A percentile compares a stretch with the other conserved stretches of the same genome.
phyloP scores from a whole-genome alignment of 2,888 invertebrate genomes.

The Thyatira batis region DNA sequence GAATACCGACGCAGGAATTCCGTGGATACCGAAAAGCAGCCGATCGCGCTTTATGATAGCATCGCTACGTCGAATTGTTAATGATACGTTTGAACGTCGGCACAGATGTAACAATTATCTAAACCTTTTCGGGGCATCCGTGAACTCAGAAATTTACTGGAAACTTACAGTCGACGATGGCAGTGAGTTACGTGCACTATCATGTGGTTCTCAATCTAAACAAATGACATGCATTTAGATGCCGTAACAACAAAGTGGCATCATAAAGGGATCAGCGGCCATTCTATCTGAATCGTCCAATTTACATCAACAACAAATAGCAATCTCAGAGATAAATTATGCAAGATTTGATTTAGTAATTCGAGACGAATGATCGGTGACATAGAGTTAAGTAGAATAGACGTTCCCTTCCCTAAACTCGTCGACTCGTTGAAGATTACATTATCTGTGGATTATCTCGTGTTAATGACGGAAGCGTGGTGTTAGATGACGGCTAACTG shows the following conservation, averaged over 20 bases:
- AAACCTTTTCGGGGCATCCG: slow-evolving; percentile 25
- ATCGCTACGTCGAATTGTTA: slow-evolving; percentile 72
- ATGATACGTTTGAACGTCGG: slow-evolving; percentile 52
- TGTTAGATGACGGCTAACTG: neutral
- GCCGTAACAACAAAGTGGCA: slow-evolving; percentile 28
- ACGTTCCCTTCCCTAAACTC: slow-evolving; percentile 25
- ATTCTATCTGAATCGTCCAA: slow-evolving; percentile 29
- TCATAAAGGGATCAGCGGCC: slow-evolving; percentile 33
- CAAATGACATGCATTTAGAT: slow-evolving; percentile 21
- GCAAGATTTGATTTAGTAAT: slow-evolving; percentile 55
- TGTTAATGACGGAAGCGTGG: slow-evolving; percentile 1
- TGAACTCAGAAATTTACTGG: neutral
- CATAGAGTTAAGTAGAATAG: slow-evolving; percentile 27
- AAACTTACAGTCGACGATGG: neutral
- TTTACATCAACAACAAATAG: slow-evolving; percentile 49
- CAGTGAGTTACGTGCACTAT: neutral
- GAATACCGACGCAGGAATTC: slow-evolving; percentile 48
- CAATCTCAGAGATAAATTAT: slow-evolving; percentile 49
- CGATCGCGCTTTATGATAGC: slow-evolving; percentile 53
- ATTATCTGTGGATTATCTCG: neutral
- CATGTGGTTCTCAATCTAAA: slow-evolving; percentile 10
- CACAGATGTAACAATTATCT: slow-evolving; percentile 60
- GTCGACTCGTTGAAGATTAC: slow-evolving; percentile 11
- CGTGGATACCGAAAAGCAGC: slow-evolving; percentile 39
- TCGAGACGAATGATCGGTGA: slow-evolving; percentile 40